Percentiles rank a stretch among this genome's conserved stretches.
Evolutionary conservation across 2,797 vertebrate genomes (phyloP).

Genomic region (Megalops cyprinoides): DNA sequence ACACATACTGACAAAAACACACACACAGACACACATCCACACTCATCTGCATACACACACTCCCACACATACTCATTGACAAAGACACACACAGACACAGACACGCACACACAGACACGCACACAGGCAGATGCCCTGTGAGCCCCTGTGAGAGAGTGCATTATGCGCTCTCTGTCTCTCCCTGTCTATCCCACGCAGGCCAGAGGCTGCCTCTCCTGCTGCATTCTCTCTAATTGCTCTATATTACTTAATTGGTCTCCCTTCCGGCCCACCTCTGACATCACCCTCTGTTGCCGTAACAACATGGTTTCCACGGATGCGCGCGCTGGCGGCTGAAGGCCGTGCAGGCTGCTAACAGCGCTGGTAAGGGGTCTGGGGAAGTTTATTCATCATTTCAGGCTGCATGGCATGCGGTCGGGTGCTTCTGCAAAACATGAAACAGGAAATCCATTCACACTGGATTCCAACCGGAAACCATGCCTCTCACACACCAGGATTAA

Average conservation of each 20-base stretch:
- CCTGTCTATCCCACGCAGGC: background rate
- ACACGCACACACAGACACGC: too few species aligned
- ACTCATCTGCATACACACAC: background rate
- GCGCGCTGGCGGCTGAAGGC: background rate
- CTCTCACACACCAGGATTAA: too few species aligned
- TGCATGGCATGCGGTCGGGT: too few species aligned
- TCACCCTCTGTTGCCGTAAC: constrained; percentile 5
- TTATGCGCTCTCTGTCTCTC: too few species aligned
- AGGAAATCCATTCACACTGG: too few species aligned
- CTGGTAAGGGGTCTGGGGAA: too few species aligned
- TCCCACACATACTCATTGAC: background rate
- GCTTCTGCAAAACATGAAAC: too few species aligned
- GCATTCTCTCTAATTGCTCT: constrained; percentile 12
- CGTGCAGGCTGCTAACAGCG: background rate
- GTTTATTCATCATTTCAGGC: too few species aligned
- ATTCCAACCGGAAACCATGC: too few species aligned
- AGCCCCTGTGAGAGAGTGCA: too few species aligned
- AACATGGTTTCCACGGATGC: background rate
- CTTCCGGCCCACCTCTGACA: background rate
- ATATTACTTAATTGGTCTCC: constrained; percentile 4
- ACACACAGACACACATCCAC: background rate
- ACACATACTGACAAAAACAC: background rate
- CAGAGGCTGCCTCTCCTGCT: background rate
- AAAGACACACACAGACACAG: background rate
- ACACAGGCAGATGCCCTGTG: too few species aligned